Evolutionary conservation across 2,113 vertebrate species (phyloP).

Genomic region (Gallinago jamesoni): DNA sequence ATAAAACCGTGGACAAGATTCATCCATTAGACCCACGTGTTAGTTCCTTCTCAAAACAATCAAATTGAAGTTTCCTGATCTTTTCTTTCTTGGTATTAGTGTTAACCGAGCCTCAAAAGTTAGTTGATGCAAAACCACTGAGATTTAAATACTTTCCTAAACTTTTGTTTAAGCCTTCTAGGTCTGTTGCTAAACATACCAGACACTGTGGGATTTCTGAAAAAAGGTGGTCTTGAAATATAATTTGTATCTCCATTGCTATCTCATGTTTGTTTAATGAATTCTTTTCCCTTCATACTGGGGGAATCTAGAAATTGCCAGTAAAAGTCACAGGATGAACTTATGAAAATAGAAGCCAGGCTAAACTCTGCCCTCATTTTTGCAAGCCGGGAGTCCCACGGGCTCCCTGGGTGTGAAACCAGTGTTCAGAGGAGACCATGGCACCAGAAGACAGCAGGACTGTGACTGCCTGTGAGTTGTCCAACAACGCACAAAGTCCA

Average conservation of each 20-base stretch:
- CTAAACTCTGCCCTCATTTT: background rate
- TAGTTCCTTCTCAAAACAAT: background rate
- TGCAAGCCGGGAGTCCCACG: background rate
- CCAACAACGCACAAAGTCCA: background rate
- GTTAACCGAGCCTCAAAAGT: background rate
- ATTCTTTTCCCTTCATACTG: background rate
- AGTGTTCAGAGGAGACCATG: background rate
- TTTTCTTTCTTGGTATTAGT: background rate
- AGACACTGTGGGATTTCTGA: background rate
- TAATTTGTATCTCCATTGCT: background rate
- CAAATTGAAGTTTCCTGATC: background rate
- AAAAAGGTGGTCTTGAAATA: background rate
- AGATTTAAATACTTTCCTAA: background rate
- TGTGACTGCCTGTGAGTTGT: background rate
- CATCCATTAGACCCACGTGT: background rate
- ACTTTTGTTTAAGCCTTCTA: background rate
- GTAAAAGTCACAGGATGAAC: background rate
- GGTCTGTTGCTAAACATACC: background rate
- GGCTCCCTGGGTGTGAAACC: background rate
- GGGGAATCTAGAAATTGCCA: background rate
- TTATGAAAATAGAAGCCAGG: background rate
- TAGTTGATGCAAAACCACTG: background rate
- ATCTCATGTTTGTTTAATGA: background rate
- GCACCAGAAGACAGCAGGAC: background rate
- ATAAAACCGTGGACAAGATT: background rate